Conservation (phyloP, 2,797 vertebrate genomes). For the Ctenosaura bakeri region DNA sequence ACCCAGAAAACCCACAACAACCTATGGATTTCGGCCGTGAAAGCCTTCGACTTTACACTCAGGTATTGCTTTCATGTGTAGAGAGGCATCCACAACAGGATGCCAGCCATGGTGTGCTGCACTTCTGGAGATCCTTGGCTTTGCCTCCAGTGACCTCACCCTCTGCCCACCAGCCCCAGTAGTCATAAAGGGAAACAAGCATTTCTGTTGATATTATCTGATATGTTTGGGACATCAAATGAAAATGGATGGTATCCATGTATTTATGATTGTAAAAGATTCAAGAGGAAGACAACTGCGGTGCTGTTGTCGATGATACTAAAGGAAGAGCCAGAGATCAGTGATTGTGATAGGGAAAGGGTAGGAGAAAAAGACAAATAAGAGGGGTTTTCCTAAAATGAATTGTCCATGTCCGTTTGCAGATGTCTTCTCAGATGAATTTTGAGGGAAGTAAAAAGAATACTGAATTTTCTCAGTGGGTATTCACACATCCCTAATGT, state of each 20-base stretch:
- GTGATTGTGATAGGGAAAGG: not conserved
- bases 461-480: not conserved
- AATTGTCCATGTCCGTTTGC: not conserved
- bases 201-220: not conserved
- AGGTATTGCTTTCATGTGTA: too few relatives aligned
- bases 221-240: not conserved
- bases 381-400: not conserved
- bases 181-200: too few relatives aligned
- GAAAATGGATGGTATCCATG: not conserved
- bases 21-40: too few relatives aligned
- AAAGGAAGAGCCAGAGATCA: not conserved
- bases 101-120: too few relatives aligned
- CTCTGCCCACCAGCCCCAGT: too few relatives aligned
- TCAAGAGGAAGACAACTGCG: not conserved
- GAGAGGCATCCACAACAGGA: too few relatives aligned
- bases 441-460: not conserved
- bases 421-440: not conserved
- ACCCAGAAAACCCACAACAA: too few relatives aligned
- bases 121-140: too few relatives aligned
- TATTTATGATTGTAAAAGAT: not conserved
- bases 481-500: slow-evolving; percentile 15
- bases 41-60: too few relatives aligned
- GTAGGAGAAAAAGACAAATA: not conserved
- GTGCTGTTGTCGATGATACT: not conserved
- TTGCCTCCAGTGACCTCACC: too few relatives aligned